Evolutionary conservation across 1,140 invertebrate species (phyloP).

Genomic region (Drosophila sproati): DNA sequence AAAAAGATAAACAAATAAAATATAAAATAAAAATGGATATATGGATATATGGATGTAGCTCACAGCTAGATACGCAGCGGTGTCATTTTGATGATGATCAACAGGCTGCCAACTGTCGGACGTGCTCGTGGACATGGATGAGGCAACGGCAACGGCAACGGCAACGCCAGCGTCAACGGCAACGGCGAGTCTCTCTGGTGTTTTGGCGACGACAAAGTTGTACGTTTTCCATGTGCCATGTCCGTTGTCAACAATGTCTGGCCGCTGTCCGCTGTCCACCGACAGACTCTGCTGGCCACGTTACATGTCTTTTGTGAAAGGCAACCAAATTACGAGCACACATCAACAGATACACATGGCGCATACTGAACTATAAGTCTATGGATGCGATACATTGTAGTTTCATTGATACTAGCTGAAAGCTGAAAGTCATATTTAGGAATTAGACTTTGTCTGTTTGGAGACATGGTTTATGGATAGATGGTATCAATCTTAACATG

Average conservation of each 20-base stretch:
- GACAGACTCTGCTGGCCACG: slow-evolving; percentile 44
- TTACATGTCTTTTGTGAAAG: slow-evolving; percentile 80
- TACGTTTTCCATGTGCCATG: slow-evolving; percentile 64
- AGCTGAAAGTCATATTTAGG: neutral
- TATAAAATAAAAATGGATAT: neutral
- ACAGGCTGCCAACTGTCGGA: slow-evolving; percentile 60
- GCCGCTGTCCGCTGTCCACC: slow-evolving; percentile 40
- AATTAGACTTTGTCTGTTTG: neutral
- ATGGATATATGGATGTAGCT: slow-evolving; percentile 2
- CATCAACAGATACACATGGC: slow-evolving; percentile 1
- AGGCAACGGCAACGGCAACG: neutral
- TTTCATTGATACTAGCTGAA: slow-evolving; percentile 10
- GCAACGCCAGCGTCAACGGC: neutral
- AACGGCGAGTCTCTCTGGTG: neutral
- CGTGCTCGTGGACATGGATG: slow-evolving; percentile 5
- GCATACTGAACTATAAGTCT: neutral
- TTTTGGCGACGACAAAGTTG: slow-evolving; percentile 27
- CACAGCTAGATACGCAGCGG: slow-evolving; percentile 10
- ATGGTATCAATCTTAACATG: no score
- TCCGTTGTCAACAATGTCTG: slow-evolving; percentile 70
- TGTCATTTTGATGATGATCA: slow-evolving; percentile 63
- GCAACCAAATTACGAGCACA: slow-evolving; percentile 78
- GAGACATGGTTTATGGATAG: no score
- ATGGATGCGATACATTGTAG: neutral
- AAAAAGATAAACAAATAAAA: slow-evolving; percentile 9